phyloP scores from a whole-genome alignment of 23 tunicate genomes.

The Styela plicata region DNA sequence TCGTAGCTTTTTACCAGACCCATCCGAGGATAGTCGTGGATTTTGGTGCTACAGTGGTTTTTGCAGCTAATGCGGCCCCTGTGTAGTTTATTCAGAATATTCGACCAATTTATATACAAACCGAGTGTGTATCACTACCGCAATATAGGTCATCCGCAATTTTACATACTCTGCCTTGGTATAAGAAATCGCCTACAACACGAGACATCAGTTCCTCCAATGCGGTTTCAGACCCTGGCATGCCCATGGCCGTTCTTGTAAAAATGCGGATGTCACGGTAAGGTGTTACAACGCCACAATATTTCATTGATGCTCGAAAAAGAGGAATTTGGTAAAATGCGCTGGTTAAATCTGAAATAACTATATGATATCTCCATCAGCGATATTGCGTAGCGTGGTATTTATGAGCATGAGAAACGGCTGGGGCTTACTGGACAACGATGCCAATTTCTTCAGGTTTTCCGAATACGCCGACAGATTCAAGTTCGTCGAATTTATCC shows the following conservation, averaged over 20 bases:
- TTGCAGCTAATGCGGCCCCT: neutral
- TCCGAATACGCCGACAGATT: neutral
- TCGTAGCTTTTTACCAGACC: neutral
- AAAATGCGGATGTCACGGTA: neutral
- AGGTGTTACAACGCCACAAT: constrained; percentile 3
- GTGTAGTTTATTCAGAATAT: neutral
- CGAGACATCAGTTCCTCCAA: constrained; percentile 7
- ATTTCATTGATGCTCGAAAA: neutral
- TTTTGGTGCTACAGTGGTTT: neutral
- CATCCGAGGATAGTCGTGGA: neutral
- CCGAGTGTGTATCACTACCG: neutral
- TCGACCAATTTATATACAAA: neutral
- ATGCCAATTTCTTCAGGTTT: constrained; percentile 1
- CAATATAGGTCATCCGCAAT: neutral
- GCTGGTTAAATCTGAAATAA: neutral
- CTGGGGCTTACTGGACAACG: neutral
- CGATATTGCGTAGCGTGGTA: neutral
- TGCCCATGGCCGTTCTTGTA: neutral
- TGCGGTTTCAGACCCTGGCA: constrained; percentile 11
- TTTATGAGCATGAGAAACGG: neutral
- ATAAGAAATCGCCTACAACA: neutral
- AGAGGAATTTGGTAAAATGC: constrained; percentile 7
- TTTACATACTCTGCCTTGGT: neutral
- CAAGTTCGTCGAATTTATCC: neutral
- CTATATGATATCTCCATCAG: neutral